These are phyloP conservation scores for Gastrophysa polygoni DNA, from an alignment of 2,888 invertebrate genomes.

Conservation along the genomic window DNA sequence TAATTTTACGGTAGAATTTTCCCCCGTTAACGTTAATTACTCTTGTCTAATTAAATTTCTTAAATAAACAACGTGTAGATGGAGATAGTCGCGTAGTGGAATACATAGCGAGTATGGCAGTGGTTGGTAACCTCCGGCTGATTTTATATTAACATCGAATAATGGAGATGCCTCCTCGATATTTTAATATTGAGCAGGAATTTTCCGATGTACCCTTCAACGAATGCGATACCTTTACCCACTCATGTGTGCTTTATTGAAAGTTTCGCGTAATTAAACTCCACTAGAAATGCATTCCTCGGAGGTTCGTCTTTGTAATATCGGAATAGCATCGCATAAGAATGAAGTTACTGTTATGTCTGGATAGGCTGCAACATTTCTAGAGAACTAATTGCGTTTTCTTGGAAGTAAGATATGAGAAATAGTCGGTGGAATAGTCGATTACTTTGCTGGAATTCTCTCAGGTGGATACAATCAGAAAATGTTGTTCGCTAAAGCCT, in stretches of 20 bases:
- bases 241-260: constrained; percentile 52
- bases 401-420: too few relatives aligned
- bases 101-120: constrained; percentile 18
- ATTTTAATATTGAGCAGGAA: constrained; percentile 53
- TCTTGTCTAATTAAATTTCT: constrained; percentile 44
- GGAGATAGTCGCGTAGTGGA: constrained; percentile 32
- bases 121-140: constrained; percentile 43
- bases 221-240: constrained; percentile 49
- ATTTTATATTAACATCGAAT: constrained; percentile 51
- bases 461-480: too few relatives aligned
- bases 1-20: constrained; percentile 34
- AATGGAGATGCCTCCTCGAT: constrained; percentile 50
- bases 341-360: neutral
- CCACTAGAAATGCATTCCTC: neutral
- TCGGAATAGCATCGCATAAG: neutral
- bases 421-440: too few relatives aligned
- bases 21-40: constrained; percentile 37
- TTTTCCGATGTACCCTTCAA: constrained; percentile 46
- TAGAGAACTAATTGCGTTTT: too few relatives aligned
- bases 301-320: neutral
- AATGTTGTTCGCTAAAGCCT: too few relatives aligned
- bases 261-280: constrained; percentile 46
- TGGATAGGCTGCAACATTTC: neutral
- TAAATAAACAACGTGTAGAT: constrained; percentile 40
- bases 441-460: too few relatives aligned